These are phyloP conservation scores for Acleris holmiana DNA, from an alignment of 2,888 invertebrate species.

Conservation along the genomic window DNA sequence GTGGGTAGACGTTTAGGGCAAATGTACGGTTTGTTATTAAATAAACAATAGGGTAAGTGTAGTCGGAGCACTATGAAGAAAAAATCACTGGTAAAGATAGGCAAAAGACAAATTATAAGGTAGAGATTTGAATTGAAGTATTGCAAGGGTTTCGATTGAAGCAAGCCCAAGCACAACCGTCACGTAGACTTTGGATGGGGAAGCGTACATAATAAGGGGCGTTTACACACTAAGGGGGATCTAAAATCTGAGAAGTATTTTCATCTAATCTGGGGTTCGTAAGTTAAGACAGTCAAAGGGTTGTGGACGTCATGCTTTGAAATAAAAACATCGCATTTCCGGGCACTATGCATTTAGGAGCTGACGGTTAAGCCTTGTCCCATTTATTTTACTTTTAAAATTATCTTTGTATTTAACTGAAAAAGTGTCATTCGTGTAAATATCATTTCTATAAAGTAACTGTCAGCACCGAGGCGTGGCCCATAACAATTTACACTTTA, in stretches of 20 bases:
- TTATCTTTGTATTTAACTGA: not conserved
- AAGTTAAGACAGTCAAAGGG: constrained; percentile 52
- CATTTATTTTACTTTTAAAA: constrained; percentile 17
- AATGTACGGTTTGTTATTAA: constrained; percentile 20
- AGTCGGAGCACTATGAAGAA: constrained; percentile 23
- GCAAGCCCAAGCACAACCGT: constrained; percentile 81
- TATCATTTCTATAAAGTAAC: constrained; percentile 61
- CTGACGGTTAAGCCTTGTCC: constrained; percentile 71
- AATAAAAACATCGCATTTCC: constrained; percentile 66
- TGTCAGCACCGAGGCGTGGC: constrained; percentile 72
- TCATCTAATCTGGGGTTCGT: constrained; percentile 62
- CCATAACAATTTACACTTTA: constrained; percentile 57
- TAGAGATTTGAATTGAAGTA: constrained; percentile 52
- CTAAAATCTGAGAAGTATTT: constrained; percentile 67
- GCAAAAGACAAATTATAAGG: constrained; percentile 38
- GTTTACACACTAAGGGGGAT: constrained; percentile 67
- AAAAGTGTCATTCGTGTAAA: not conserved
- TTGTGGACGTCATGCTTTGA: constrained; percentile 78
- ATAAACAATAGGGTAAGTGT: constrained; percentile 17
- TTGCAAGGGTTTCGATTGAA: constrained; percentile 65
- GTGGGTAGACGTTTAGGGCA: constrained; percentile 15
- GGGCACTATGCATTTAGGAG: constrained; percentile 56
- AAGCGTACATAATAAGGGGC: constrained; percentile 70
- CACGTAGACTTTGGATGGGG: constrained; percentile 62
- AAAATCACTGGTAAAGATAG: constrained; percentile 18